Evolutionary conservation across 1,140 invertebrate species (phyloP).

Genomic region (Cecropterus lyciades): DNA sequence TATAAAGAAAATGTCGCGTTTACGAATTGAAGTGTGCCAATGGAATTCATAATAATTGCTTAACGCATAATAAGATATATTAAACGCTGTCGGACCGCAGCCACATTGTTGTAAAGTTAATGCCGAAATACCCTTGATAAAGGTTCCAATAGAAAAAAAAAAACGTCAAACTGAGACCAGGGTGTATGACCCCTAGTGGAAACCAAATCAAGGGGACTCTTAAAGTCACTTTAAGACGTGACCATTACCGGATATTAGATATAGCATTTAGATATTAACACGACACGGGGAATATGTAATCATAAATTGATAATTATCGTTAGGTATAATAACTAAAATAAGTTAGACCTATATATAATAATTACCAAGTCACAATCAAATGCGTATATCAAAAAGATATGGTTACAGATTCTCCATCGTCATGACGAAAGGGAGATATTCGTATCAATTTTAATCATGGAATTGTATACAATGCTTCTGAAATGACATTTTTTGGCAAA

Average conservation of each 20-base stretch:
- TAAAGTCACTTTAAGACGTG: constrained; percentile 78
- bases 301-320: constrained; percentile 19
- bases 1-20: constrained; percentile 26
- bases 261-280: constrained; percentile 26
- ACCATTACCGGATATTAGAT: constrained; percentile 46
- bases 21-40: constrained; percentile 28
- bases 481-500: background rate
- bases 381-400: no score
- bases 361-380: no score
- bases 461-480: background rate
- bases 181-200: constrained; percentile 79
- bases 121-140: constrained; percentile 65
- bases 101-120: constrained; percentile 38
- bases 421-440: background rate
- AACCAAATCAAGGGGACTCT: constrained; percentile 78
- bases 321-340: no score
- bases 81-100: constrained; percentile 35
- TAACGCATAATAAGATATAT: constrained; percentile 20
- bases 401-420: constrained; percentile 14
- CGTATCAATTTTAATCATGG: constrained; percentile 1
- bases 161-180: constrained; percentile 62
- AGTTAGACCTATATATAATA: no score
- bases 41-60: constrained; percentile 26
- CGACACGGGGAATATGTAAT: constrained; percentile 30
- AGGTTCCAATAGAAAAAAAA: constrained; percentile 65